Evolutionary conservation across 2,888 invertebrate genomes (phyloP).

Genomic region (Phorcus lineatus): DNA sequence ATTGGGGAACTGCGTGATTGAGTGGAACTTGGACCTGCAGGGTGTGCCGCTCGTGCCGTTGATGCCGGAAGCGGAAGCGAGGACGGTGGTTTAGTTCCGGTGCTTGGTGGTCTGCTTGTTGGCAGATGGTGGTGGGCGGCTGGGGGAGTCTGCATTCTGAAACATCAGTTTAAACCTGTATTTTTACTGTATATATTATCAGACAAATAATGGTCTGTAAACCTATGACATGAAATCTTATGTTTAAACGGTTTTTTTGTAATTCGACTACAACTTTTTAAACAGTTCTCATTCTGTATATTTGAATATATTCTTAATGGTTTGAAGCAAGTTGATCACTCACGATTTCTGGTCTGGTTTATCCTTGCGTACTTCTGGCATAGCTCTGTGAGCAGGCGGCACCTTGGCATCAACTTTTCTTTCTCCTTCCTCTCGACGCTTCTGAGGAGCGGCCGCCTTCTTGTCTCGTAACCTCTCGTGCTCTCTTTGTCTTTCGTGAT

Average conservation of each 20-base stretch:
- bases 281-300: no score
- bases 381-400: neutral
- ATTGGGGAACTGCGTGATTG: conserved; percentile 2
- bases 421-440: neutral
- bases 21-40: neutral
- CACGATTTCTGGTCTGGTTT: conserved; percentile 11
- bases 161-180: neutral
- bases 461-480: conserved; percentile 1
- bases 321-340: neutral
- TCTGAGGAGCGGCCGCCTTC: neutral
- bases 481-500: conserved; percentile 17
- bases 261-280: no score
- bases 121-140: conserved; percentile 7
- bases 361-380: conserved; percentile 11
- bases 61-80: neutral
- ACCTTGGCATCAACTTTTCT: neutral
- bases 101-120: conserved; percentile 1
- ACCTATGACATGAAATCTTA: no score
- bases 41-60: conserved; percentile 18
- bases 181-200: neutral
- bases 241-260: no score
- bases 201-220: no score
- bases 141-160: conserved; percentile 14
- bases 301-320: no score
- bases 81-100: neutral